Base-by-base conservation (phyloP, 2,113 vertebrate species). In the Furnarius figulus region DNA sequence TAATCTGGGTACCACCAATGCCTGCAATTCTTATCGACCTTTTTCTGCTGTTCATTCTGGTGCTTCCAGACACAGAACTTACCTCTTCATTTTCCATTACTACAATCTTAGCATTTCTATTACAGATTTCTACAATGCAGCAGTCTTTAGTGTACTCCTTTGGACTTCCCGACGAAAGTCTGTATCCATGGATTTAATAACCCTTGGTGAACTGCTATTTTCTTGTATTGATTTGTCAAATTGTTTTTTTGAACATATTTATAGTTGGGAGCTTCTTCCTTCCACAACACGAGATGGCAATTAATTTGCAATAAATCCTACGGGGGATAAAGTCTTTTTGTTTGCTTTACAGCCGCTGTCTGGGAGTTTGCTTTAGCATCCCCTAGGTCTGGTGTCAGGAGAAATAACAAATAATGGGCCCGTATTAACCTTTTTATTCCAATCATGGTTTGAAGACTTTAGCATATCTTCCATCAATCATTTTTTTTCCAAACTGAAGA, bases 381-480 rank as follows among this genome's bases (percentile, higher is more conserved):
- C 39, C 24, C 30, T 75, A 58, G 44, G 35, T 90, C 52, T 81
- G 44, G 52, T 65, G 80, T 91, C n/a, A 52, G 58, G 9, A 90
- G 65, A 83, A 95, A 92, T 80, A 95, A 89, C 44, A 94, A 92
- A 63, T 75, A 92, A 72, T 31, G 31, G 52, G 12, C 44, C 35
- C 4, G 0, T 87, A 72, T 85, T 89, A 74, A 44, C 20, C 40
- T 90, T 89, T 61, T 18, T 85, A 17, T 63, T 95, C 15, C 53
- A 87, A 31, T 55, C 70, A 68, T 33, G 27, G 59, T 91, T 84
- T 82, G 77, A 95, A 90, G 86, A 74, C 19, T 77, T 12, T 49
- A 30, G 21, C 5, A 8, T 91, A 61, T 73, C 77, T 78, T 87
- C 46, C 28, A 35, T 71, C 24, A 59, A 23, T 35, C 39, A 46